A percentile compares a stretch with the other conserved stretches of the same genome.
Evolutionary conservation across 2,113 vertebrate genomes (phyloP).

Genomic region (Hyla sarda): DNA sequence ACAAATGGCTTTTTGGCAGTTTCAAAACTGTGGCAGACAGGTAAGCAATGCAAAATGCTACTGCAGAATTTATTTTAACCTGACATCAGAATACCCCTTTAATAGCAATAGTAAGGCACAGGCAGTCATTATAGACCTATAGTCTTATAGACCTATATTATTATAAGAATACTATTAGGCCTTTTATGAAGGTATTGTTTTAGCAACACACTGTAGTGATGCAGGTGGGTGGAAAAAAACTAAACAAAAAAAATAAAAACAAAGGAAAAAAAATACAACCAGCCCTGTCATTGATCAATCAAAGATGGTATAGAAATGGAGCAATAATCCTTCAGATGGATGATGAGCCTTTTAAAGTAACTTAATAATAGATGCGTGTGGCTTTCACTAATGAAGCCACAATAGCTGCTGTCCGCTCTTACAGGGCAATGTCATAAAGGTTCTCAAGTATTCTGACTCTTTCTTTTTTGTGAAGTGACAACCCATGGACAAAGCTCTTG

Average conservation of each 20-base stretch:
- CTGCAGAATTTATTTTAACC: too few relatives aligned
- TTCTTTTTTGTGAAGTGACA: conserved; percentile 75
- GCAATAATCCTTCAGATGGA: conserved; percentile 83
- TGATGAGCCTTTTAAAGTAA: conserved; percentile 66
- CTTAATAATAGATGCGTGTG: conserved; percentile 24
- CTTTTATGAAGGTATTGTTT: too few relatives aligned
- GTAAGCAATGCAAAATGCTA: too few relatives aligned
- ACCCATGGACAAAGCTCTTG: conserved; percentile 70
- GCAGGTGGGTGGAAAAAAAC: background rate
- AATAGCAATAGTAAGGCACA: too few relatives aligned
- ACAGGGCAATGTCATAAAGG: conserved; percentile 71
- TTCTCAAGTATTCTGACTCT: conserved; percentile 76
- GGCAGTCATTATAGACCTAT: too few relatives aligned
- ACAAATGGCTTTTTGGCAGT: too few relatives aligned
- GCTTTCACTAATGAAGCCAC: conserved; percentile 72
- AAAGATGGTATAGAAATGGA: conserved; percentile 73
- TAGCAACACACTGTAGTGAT: background rate
- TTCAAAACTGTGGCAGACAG: too few relatives aligned
- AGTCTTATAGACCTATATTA: too few relatives aligned
- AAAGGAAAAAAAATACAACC: background rate
- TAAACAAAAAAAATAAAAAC: too few relatives aligned
- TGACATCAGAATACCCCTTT: too few relatives aligned
- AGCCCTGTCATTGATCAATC: background rate
- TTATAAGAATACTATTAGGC: too few relatives aligned
- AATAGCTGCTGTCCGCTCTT: conserved; percentile 70